Base-by-base conservation (phyloP, 2,888 invertebrate genomes). In the Prosopocoilus inquinatus region DNA sequence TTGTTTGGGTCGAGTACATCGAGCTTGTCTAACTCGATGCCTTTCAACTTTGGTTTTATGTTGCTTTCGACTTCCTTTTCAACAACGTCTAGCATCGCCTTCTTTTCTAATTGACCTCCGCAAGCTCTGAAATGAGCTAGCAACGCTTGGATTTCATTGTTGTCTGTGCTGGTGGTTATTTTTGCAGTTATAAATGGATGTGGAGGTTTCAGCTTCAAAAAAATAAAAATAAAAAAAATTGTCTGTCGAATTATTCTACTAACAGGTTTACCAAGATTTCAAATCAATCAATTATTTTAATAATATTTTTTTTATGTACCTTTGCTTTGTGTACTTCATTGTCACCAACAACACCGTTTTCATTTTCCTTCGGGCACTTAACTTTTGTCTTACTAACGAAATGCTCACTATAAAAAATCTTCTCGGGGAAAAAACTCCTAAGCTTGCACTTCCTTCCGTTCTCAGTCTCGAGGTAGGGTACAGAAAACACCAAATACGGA, bases 381-480 rank as follows among this genome's bases (percentile, higher is more conserved):
- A 58, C 71, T 52, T 57, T 78, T 1, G 77, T 71, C 20, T 28
- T 28, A 5, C 5, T 28, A 28, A 28, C 5, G 71, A 86, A 83
- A 60, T 85, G 83, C 35, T 79, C 76, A 2, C 91, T 91, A 76
- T 84, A 87, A 70, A 85, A 92, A 4, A 91, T 81, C 64, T 89
- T 86, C 12, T 82, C 78, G 0, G 90, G 87, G 63, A 92, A 91
- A 71, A 85, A 90, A 47, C 78, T 79, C 12, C 92, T 82, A 47
- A 93, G 76, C 33, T 82, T 79, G 68, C 93, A 94, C 64, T 86
- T 86, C 41, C 87, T 82, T 0, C 94, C 95, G 9, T 80, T 80
- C 70, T 93, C 92, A 0, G 94, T 91, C 78, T 94, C 94, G 60
- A 96, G 76, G 78, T 89, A 94, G 0, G 98, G 97, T 52, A 94